Conservation (phyloP, 2,888 invertebrate genomes). For the Pseudolycoriella hygida region DNA sequence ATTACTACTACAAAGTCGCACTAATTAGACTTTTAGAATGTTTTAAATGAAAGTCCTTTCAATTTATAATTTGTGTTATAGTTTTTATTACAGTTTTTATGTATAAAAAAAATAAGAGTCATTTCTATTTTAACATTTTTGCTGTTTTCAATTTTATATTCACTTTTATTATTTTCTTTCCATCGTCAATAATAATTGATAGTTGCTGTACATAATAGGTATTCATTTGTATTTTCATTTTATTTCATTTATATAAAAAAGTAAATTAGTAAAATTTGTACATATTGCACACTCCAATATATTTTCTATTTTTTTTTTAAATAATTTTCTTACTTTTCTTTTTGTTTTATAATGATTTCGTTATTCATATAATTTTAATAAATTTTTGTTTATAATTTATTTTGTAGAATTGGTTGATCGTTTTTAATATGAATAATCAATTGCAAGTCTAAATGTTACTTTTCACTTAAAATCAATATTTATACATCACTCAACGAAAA, state of each 20-base stretch:
- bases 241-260: conserved; percentile 1
- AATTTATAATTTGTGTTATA: background rate
- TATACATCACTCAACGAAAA: too few relatives aligned
- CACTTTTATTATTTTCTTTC: background rate
- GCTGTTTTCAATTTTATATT: background rate
- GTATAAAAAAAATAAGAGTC: conserved; percentile 1
- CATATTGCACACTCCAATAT: conserved; percentile 1
- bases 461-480: too few relatives aligned
- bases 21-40: too few relatives aligned
- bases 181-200: background rate
- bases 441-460: too few relatives aligned
- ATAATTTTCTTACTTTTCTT: background rate
- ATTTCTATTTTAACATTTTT: conserved; percentile 1
- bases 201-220: background rate
- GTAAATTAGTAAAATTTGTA: conserved; percentile 1
- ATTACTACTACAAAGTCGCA: too few relatives aligned
- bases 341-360: background rate
- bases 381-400: too few relatives aligned
- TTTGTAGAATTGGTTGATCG: too few relatives aligned
- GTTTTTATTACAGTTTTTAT: background rate
- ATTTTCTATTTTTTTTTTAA: background rate
- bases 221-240: background rate
- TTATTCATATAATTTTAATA: background rate
- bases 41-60: background rate
- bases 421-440: too few relatives aligned